Evolutionary conservation across 2,113 vertebrate species (phyloP).

Genomic region (Rhinogobius similis): DNA sequence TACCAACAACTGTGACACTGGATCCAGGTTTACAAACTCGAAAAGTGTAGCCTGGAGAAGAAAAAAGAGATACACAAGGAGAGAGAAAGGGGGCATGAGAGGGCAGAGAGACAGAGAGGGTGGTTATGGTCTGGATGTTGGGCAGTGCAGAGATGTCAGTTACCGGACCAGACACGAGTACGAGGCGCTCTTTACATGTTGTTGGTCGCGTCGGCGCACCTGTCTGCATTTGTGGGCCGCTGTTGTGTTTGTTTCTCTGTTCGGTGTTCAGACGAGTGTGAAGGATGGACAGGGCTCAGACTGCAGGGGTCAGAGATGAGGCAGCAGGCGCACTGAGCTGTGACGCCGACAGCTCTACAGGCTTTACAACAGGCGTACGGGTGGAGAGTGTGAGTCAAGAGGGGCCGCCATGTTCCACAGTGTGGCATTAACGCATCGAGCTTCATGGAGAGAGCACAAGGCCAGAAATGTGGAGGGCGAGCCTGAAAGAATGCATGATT

Average conservation of each 20-base stretch:
- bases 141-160: neutral
- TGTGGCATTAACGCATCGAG: no score
- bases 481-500: no score
- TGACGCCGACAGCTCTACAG: constrained; percentile 63
- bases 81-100: no score
- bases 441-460: no score
- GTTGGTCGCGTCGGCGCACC: constrained; percentile 45
- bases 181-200: constrained; percentile 39
- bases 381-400: no score
- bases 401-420: no score
- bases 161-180: neutral
- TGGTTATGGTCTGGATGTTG: neutral
- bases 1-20: no score
- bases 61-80: no score
- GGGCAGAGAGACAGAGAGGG: neutral
- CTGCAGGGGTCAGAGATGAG: constrained; percentile 56
- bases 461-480: no score
- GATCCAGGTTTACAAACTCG: no score
- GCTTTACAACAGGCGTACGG: constrained; percentile 25
- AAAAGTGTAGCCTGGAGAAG: no score
- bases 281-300: constrained; percentile 47
- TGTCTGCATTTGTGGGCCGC: constrained; percentile 52
- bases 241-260: constrained; percentile 28
- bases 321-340: constrained; percentile 39
- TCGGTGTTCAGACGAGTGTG: constrained; percentile 35